Evolutionary conservation across 2,888 invertebrate genomes (phyloP).

Genomic region (Thera obeliscata): DNA sequence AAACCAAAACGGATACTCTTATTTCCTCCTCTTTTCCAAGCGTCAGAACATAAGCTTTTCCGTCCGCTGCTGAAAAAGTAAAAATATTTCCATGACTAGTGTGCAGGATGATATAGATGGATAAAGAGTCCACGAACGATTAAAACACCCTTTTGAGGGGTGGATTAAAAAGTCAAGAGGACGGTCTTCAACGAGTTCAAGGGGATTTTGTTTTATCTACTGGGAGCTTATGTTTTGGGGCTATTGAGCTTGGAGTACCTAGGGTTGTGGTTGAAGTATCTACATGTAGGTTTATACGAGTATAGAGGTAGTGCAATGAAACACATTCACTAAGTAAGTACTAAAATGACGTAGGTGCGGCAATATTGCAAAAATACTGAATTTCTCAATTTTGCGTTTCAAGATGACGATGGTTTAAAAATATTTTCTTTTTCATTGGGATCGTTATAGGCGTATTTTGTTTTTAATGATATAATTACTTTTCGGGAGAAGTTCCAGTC

Average conservation of each 20-base stretch:
- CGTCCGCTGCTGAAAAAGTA: slow-evolving; percentile 65
- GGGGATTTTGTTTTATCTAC: not conserved
- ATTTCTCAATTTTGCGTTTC: too few species aligned
- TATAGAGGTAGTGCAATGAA: too few species aligned
- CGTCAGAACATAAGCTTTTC: slow-evolving; percentile 78
- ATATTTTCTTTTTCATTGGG: too few species aligned
- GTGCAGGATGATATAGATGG: not conserved
- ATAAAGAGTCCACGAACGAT: not conserved
- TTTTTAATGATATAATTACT: slow-evolving; percentile 60
- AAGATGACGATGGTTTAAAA: too few species aligned
- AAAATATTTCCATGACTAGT: not conserved
- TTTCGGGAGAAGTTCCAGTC: slow-evolving; percentile 81
- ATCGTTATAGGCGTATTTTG: too few species aligned
- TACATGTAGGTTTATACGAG: not conserved
- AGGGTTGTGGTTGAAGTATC: not conserved
- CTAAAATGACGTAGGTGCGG: too few species aligned
- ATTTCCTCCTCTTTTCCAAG: slow-evolving; percentile 92
- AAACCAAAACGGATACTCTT: slow-evolving; percentile 88
- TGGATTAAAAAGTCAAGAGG: not conserved
- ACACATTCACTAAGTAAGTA: too few species aligned
- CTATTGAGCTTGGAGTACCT: not conserved
- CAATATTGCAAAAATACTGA: too few species aligned
- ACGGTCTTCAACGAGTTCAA: too few species aligned
- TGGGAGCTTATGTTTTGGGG: slow-evolving; percentile 1
- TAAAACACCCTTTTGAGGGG: not conserved